phyloP scores from a whole-genome alignment of 2,888 invertebrate species.

The Trachelus iudaicus region DNA sequence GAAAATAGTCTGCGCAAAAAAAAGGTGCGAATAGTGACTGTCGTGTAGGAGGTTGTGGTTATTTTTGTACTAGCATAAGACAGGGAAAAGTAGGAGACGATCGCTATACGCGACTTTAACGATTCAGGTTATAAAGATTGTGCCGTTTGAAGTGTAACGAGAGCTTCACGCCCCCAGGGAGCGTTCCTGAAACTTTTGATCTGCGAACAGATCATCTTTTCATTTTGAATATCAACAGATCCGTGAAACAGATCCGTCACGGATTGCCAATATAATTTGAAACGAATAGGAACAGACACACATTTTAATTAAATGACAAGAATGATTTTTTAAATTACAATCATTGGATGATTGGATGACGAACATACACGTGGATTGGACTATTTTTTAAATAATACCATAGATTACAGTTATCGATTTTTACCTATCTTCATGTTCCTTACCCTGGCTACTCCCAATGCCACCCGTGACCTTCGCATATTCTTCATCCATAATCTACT shows the following conservation, averaged over 20 bases:
- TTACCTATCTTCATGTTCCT: neutral
- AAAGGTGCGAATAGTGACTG: too few relatives aligned
- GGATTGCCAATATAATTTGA: neutral
- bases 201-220: neutral
- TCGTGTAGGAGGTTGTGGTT: neutral
- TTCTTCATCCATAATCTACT: neutral
- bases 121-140: neutral
- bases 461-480: neutral
- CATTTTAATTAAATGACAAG: neutral
- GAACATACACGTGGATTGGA: neutral
- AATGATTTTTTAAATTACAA: neutral
- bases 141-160: neutral
- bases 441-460: neutral
- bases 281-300: neutral
- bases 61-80: neutral
- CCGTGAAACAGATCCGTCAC: neutral
- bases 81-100: neutral
- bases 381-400: too few relatives aligned
- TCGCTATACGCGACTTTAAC: neutral
- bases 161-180: neutral
- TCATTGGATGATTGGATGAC: too few relatives aligned
- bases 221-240: neutral
- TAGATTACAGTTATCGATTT: too few relatives aligned
- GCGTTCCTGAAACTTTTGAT: neutral
- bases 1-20: neutral